Conservation (phyloP, 2,888 invertebrate genomes). For the Lamellibrachia columna region DNA sequence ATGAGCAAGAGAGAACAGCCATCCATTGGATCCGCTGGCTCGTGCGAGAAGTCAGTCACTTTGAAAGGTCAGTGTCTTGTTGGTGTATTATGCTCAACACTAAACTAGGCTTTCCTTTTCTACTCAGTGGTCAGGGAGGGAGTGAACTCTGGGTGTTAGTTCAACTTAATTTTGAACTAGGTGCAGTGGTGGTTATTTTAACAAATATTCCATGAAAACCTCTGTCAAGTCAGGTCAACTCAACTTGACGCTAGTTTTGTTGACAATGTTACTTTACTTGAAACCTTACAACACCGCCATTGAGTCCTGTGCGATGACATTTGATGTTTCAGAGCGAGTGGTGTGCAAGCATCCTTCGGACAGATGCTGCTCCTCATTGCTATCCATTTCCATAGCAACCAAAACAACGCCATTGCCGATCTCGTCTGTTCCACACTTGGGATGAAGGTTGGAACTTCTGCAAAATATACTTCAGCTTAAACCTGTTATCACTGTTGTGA, state of each 20-base stretch:
- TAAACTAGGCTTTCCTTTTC: no score
- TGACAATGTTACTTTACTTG: no score
- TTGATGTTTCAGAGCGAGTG: slow-evolving; percentile 74
- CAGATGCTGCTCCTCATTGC: slow-evolving; percentile 96
- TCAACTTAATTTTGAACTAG: no score
- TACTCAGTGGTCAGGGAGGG: no score
- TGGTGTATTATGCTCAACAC: no score
- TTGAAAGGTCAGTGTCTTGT: slow-evolving; percentile 34
- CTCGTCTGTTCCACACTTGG: slow-evolving; percentile 92
- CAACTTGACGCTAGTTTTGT: neutral
- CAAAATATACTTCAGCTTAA: no score
- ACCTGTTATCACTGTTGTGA: no score
- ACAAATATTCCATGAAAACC: no score
- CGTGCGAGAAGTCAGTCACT: slow-evolving; percentile 35
- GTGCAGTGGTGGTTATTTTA: no score
- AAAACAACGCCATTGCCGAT: slow-evolving; percentile 90
- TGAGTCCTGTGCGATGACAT: neutral
- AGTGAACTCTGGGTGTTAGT: neutral
- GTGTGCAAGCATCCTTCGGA: slow-evolving; percentile 84
- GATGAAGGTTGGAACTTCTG: slow-evolving; percentile 75
- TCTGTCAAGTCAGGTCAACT: no score
- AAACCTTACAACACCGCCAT: no score
- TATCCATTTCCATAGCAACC: slow-evolving; percentile 96
- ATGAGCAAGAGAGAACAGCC: slow-evolving; percentile 84
- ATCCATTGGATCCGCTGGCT: slow-evolving; percentile 93